Conservation (phyloP, 1,140 invertebrate species). For the Prorops nasuta region DNA sequence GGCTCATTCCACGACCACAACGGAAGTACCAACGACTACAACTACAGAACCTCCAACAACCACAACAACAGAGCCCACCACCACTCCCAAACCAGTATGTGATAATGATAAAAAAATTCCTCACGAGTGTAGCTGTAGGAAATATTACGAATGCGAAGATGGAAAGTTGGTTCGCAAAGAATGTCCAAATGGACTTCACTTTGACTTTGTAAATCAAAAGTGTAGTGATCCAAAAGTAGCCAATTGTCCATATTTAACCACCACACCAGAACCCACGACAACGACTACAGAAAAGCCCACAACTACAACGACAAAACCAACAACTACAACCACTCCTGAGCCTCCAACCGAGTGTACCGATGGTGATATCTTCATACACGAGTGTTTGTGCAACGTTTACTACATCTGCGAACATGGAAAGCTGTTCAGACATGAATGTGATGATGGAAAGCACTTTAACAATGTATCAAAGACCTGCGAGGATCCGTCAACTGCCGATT, state of each 20-base stretch:
- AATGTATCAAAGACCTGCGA: too few relatives aligned
- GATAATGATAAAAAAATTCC: slow-evolving; percentile 22
- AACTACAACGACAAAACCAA: background rate
- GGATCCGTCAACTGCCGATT: too few relatives aligned
- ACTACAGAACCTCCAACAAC: slow-evolving; percentile 26
- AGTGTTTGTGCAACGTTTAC: slow-evolving; percentile 32
- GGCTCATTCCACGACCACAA: slow-evolving; percentile 23
- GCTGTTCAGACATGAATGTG: slow-evolving; percentile 17
- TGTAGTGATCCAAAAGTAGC: slow-evolving; percentile 41
- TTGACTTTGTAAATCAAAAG: slow-evolving; percentile 53
- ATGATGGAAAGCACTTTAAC: slow-evolving; percentile 13
- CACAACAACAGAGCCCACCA: slow-evolving; percentile 55
- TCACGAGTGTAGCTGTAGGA: slow-evolving; percentile 51
- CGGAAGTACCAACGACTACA: slow-evolving; percentile 31
- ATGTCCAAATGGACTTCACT: slow-evolving; percentile 52
- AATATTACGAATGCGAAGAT: slow-evolving; percentile 59
- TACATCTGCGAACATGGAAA: slow-evolving; percentile 36
- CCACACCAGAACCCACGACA: background rate
- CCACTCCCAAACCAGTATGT: slow-evolving; percentile 16
- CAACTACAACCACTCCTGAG: background rate
- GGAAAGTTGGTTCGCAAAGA: slow-evolving; percentile 47
- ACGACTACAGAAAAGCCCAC: background rate
- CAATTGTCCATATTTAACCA: slow-evolving; percentile 16
- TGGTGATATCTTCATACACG: background rate
- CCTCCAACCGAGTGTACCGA: background rate